Conservation (phyloP, 2,113 vertebrate species). For the Erythrolamprus reginae region DNA sequence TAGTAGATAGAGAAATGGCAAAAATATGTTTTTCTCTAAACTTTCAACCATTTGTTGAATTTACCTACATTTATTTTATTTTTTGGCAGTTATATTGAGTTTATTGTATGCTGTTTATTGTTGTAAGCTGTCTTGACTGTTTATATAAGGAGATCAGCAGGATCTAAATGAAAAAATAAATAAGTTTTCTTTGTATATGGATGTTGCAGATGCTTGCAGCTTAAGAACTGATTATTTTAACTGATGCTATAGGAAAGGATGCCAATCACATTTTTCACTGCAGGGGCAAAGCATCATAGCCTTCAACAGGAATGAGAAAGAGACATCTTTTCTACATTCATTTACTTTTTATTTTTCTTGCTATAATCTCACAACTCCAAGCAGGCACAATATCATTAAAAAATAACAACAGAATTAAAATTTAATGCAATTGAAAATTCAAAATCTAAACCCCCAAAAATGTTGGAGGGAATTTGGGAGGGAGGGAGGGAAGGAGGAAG, state of each 20-base stretch:
- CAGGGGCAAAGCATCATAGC: background rate
- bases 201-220: background rate
- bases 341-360: background rate
- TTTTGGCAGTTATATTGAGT: background rate
- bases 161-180: background rate
- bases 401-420: background rate
- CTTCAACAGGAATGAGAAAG: background rate
- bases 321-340: background rate
- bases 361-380: background rate
- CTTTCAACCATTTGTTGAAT: background rate
- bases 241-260: background rate
- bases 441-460: background rate
- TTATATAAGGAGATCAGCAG: background rate
- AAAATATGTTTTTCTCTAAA: background rate
- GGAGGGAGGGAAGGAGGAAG: background rate
- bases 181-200: background rate
- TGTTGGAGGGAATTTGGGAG: background rate
- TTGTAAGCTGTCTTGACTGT: background rate
- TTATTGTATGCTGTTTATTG: background rate
- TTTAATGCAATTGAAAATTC: background rate
- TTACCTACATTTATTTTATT: background rate
- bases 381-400: background rate
- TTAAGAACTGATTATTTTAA: background rate
- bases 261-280: background rate
- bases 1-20: background rate